Evolutionary conservation across 2,888 invertebrate species (phyloP), one percentile per base, ranked within the genome.

Genomic region (Hirtodrosophila confusa): DNA sequence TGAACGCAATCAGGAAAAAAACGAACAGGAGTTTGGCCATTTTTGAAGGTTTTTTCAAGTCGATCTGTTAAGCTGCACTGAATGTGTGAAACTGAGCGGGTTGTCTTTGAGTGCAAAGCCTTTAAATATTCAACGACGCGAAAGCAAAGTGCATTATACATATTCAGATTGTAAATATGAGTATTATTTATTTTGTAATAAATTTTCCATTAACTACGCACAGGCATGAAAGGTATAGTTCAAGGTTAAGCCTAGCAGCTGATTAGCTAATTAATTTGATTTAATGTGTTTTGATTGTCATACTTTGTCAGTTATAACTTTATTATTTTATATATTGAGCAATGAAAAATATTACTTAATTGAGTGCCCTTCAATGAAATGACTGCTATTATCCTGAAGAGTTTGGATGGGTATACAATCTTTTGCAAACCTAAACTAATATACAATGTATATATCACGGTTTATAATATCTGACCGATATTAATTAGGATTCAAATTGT

Each of bases 11-110:
- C 23, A 64, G 33, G 8, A 64, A 10, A 3, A 65, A 53, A 10
- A 64, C 10, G 0, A 53, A 1, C 35, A 55, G 55, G 6, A 65
- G 36, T 12, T 65, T 65, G 12, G 36, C 31, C 64, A 65, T 64
- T 45, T 35, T 51, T 1, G 10, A 4, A n/a, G 10, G 27, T 29
- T 44, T 36, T 54, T 29, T 6, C 5, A 10, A 29, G 33, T 24
- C 10, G 39, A 45, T 45, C 65, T 54, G 2, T 31, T 17, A 7
- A 24, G 23, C 35, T 23, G 29, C 27, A 47, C 10, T 12, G 11
- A 12, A 17, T 10, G 35, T 12, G 12, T n/a, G 24, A 23, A 61
- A 64, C 65, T 64, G 31, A 65, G 10, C 7, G 8, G 4, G 1
- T n/a, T 11, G 8, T 7, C 24, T 1, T 7, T 35, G 29, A 12